Evolutionary conservation across 1,140 invertebrate species (phyloP), one percentile per base, ranked within the genome.

Genomic region (Ectropis grisescens): DNA sequence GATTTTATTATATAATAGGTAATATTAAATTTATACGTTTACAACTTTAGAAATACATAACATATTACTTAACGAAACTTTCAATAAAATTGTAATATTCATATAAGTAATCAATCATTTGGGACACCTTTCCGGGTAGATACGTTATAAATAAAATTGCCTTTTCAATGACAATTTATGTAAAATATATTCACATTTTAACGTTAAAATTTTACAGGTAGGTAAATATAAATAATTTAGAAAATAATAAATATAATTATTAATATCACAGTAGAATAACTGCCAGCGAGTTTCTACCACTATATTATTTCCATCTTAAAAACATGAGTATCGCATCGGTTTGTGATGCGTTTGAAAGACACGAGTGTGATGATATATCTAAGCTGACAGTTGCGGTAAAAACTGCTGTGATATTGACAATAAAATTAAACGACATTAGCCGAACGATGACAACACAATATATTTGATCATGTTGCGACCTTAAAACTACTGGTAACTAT

Each of bases 351-450:
- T n/a, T 22, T 22, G 19, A 22, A 22, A 22, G 19, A 22, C n/a
- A n/a, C n/a, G n/a, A n/a, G 10, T 26, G 6, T 26, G 10, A 10
- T 26, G 24, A 27, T 33, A 27, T 33, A 11, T 16, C 28, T 36
- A 24, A 53, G 64, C 69, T 68, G 70, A 68, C 69, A 66, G 69
- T 58, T 38, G 34, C 41, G 49, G 46, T 58, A 61, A 62, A 70
- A 67, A 74, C 72, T 74, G 64, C 72, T 80, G 75, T 80, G 75
- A 80, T 80, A 80, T 80, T 75, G 62, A 75, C 67, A 72, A 75
- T 61, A 45, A 37, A 53, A 40, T 25, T n/a, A n/a, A 56, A 49
- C 41, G 47, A 54, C 52, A 57, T 42, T 33, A 42, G 60, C 47
- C 42, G 52, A 58, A 51, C 37, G 36, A 35, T 64, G 49, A 47